A percentile compares a stretch with the other conserved stretches of the same genome.
Conservation (phyloP, 2,888 invertebrate species). For the Nezara viridula region DNA sequence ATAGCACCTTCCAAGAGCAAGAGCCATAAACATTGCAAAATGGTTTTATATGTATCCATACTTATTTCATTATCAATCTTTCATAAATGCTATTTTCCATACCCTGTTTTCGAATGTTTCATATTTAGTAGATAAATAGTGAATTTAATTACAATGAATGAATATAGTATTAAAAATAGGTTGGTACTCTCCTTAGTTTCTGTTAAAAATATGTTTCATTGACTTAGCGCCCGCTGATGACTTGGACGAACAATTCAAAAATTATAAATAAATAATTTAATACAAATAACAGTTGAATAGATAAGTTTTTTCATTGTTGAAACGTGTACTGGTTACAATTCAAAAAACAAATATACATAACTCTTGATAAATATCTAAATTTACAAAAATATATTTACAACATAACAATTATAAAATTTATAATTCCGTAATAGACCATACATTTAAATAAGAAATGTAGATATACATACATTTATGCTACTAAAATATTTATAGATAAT, state of each 20-base stretch:
- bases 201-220: slow-evolving; percentile 46
- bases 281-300: slow-evolving; percentile 12
- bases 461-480: slow-evolving; percentile 4
- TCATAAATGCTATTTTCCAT: slow-evolving; percentile 56
- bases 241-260: background rate
- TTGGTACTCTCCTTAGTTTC: slow-evolving; percentile 45
- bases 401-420: slow-evolving; percentile 58
- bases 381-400: slow-evolving; percentile 64
- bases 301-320: slow-evolving; percentile 11
- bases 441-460: slow-evolving; percentile 39
- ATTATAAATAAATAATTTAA: slow-evolving; percentile 34
- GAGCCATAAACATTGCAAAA: slow-evolving; percentile 46
- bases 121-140: slow-evolving; percentile 49
- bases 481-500: slow-evolving; percentile 37
- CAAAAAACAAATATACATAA: slow-evolving; percentile 53
- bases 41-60: slow-evolving; percentile 42
- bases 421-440: slow-evolving; percentile 49
- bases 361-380: slow-evolving; percentile 56
- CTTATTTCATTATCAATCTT: slow-evolving; percentile 48
- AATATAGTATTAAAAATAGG: slow-evolving; percentile 35
- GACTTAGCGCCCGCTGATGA: slow-evolving; percentile 8
- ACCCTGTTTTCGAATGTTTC: slow-evolving; percentile 56
- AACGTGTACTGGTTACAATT: background rate
- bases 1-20: slow-evolving; percentile 50
- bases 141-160: slow-evolving; percentile 48